Conservation (phyloP, 2,797 vertebrate species). For the Allobates femoralis region DNA sequence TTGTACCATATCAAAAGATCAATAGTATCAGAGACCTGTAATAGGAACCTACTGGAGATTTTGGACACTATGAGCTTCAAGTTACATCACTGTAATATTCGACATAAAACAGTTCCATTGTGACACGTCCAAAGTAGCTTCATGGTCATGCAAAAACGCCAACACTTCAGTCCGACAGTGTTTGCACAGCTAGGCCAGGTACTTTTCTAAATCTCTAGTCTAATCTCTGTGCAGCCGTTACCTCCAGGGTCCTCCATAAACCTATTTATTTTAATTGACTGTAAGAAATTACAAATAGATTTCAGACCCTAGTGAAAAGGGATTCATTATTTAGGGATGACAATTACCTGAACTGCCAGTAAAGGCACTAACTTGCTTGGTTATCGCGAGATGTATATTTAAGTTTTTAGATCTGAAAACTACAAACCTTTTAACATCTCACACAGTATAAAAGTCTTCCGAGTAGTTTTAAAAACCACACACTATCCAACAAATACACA, state of each 20-base stretch:
- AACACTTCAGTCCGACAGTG: no score
- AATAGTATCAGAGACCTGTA: no score
- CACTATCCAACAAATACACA: slow-evolving; percentile 30
- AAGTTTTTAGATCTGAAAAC: slow-evolving; percentile 2
- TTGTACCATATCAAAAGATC: no score
- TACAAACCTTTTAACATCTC: slow-evolving; percentile 10
- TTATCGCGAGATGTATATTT: not conserved
- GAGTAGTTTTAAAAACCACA: slow-evolving; percentile 25
- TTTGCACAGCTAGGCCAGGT: not conserved
- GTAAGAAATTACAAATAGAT: not conserved
- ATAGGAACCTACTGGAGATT: no score
- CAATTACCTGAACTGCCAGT: not conserved
- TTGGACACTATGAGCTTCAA: no score
- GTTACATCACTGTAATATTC: not conserved
- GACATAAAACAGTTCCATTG: not conserved
- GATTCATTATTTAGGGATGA: not conserved
- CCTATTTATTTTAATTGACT: not conserved
- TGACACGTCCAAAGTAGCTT: not conserved
- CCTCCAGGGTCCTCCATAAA: not conserved
- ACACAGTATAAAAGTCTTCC: not conserved
- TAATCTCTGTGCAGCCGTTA: not conserved
- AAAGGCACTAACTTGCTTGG: not conserved
- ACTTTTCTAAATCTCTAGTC: no score
- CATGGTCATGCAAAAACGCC: no score
- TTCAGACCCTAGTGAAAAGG: not conserved